Base-by-base conservation (phyloP, 2,797 vertebrate species). In the Crenichthys baileyi region DNA sequence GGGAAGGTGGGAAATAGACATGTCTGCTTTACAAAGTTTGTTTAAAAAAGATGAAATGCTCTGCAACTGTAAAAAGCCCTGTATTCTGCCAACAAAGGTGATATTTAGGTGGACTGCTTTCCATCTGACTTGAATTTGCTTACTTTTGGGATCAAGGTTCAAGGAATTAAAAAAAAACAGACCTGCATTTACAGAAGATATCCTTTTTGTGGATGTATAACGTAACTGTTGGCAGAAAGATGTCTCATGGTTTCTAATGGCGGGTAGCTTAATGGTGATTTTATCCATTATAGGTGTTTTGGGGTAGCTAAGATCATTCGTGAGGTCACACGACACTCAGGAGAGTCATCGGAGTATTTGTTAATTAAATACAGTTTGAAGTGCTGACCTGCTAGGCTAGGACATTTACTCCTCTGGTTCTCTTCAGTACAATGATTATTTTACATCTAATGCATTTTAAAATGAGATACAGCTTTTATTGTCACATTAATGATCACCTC, bases 41-140 rank as follows among this genome's bases (percentile, higher is more conserved):
- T 24, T 82, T 51, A 70, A 61, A 89, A 61, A 87, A 87, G 82
- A 89, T 81, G 7, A 89, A 87, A 85, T 80, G 67, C 73, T 83
- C 65, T 22, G 22, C 73, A 90, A 87, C 88, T 89, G 90, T 82
- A 31, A 20, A 85, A 83, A 83, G 56, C 4, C 44, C 76, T 79
- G n/a, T 26, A 1, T 22, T 77, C 78, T 81, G 87, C 87, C 87
- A 89, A 80, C 79, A 87, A 39, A 83, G 73, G 87, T 41, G 73
- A 61, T 78, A 93, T 86, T 91, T 90, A 91, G 84, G 79, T 90
- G 87, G 22, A 84, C 87, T 75, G 70, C 81, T 74, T 83, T 91
- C 87, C 90, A 93, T 91, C 82, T 85, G 83, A 87, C 82, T 85
- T 76, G 76, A 82, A 79, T 75, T 74, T 73, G 36, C 75, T 89